phyloP scores from a whole-genome alignment of 2,113 vertebrate genomes.

The Thunnus maccoyii region DNA sequence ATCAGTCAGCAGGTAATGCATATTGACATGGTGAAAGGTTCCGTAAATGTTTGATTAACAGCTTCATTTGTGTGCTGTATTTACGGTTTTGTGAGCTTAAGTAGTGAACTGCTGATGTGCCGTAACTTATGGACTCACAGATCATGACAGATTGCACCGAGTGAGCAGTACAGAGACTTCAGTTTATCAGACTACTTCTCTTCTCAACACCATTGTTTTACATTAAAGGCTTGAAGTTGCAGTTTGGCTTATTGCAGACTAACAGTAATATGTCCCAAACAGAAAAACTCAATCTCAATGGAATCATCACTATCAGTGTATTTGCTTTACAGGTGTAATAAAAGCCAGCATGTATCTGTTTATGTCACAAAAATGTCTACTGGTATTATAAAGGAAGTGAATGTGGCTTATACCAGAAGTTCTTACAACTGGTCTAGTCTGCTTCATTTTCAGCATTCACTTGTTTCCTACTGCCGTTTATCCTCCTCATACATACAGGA shows the following conservation, averaged over 20 bases:
- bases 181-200: conserved; percentile 12
- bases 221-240: neutral
- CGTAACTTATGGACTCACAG: conserved; percentile 48
- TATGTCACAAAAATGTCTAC: too few species aligned
- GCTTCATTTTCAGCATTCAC: too few species aligned
- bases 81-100: conserved; percentile 71
- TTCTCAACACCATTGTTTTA: neutral
- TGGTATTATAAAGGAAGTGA: too few species aligned
- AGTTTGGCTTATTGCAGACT: neutral
- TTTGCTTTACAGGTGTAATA: too few species aligned
- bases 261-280: neutral
- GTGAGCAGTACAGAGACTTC: conserved; percentile 41
- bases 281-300: too few species aligned
- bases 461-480: too few species aligned
- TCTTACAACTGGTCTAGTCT: too few species aligned
- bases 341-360: too few species aligned
- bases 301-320: too few species aligned
- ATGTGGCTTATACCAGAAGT: too few species aligned
- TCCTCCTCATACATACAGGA: too few species aligned
- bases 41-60: conserved; percentile 81
- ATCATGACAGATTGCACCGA: conserved; percentile 60
- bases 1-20: conserved; percentile 85
- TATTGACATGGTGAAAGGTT: conserved; percentile 83
- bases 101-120: conserved; percentile 65
- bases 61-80: conserved; percentile 78